Percentiles rank a stretch among this genome's conserved stretches.
Evolutionary conservation across 2,797 vertebrate genomes (phyloP).

Genomic region (Arrhamphus sclerolepis): DNA sequence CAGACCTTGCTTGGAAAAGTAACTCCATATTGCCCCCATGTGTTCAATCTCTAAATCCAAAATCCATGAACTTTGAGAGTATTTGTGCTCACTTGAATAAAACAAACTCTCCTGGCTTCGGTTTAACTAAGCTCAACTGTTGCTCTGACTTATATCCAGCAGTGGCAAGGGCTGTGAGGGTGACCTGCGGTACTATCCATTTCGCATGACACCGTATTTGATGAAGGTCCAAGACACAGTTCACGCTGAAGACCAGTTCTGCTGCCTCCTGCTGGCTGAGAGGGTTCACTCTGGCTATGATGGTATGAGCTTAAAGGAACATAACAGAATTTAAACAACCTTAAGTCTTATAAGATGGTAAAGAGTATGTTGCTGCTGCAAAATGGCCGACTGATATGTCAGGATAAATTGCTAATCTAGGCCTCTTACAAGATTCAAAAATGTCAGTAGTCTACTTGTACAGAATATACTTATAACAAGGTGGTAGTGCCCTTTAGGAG

Average conservation of each 20-base stretch:
- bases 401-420: too few species aligned
- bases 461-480: too few species aligned
- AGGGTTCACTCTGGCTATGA: constrained; percentile 96
- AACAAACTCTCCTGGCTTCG: background rate
- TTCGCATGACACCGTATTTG: constrained; percentile 95
- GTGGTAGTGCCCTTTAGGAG: too few species aligned
- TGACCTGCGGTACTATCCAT: constrained; percentile 88
- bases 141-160: constrained; percentile 65
- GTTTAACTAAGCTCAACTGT: background rate
- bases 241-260: constrained; percentile 87
- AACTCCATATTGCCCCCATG: constrained; percentile 32
- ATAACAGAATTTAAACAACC: too few species aligned
- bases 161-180: constrained; percentile 83
- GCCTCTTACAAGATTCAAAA: too few species aligned
- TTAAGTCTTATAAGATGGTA: too few species aligned
- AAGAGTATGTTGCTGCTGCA: too few species aligned
- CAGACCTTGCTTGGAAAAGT: background rate
- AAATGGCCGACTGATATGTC: too few species aligned
- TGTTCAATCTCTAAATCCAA: constrained; percentile 25
- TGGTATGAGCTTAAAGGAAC: constrained; percentile 75
- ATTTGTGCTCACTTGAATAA: background rate
- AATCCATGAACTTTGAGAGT: background rate
- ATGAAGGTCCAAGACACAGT: constrained; percentile 87
- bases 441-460: too few species aligned
- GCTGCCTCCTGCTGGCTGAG: constrained; percentile 95